A percentile compares a stretch with the other conserved stretches of the same genome.
Conservation (phyloP, 2,113 vertebrate genomes). For the Anguilla rostrata region DNA sequence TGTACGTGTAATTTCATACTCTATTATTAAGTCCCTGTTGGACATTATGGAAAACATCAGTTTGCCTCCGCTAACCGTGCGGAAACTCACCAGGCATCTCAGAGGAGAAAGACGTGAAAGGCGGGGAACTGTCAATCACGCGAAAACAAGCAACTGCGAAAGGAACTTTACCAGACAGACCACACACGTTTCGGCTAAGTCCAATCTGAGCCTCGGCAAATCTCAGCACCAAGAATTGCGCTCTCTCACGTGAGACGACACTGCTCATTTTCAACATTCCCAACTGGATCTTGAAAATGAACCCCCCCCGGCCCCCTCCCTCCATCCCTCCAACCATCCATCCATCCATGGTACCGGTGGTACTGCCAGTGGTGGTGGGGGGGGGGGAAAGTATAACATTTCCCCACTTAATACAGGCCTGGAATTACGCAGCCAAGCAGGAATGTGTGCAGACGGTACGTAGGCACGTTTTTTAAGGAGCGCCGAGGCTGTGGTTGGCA, state of each 20-base stretch:
- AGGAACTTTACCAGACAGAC: neutral
- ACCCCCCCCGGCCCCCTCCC: no score
- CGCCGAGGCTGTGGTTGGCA: neutral
- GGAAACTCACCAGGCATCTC: neutral
- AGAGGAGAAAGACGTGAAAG: neutral
- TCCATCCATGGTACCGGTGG: no score
- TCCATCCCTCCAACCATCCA: no score
- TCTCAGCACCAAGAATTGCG: neutral
- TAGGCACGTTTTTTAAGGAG: neutral
- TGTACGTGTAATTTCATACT: no score
- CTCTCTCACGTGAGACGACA: neutral
- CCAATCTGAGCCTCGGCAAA: neutral
- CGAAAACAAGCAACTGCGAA: neutral
- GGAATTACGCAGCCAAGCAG: neutral
- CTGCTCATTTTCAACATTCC: neutral
- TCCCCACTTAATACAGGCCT: neutral
- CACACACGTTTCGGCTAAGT: neutral
- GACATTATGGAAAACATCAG: no score
- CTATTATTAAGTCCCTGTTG: no score
- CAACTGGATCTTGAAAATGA: neutral
- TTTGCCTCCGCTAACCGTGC: neutral
- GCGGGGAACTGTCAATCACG: neutral
- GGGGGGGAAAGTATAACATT: no score
- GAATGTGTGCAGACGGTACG: neutral
- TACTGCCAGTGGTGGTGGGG: no score